Percentiles rank a stretch among this genome's conserved stretches.
phyloP scores from a whole-genome alignment of 1,140 invertebrate species.

The Sesamia nonagrioides region DNA sequence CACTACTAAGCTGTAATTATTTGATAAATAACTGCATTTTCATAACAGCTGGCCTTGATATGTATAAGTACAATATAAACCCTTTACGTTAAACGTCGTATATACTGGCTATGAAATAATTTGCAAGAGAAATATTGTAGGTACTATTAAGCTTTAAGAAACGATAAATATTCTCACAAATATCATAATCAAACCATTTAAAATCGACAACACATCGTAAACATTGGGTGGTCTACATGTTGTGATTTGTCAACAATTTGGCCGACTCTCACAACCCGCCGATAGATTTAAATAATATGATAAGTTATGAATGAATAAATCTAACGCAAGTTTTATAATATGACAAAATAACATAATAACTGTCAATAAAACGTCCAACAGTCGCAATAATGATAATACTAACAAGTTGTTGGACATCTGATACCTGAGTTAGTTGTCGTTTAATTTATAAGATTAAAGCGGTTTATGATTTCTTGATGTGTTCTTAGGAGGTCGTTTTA shows the following conservation, averaged over 20 bases:
- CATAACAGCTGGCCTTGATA: too few relatives aligned
- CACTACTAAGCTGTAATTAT: too few relatives aligned
- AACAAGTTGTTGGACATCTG: slow-evolving; percentile 73
- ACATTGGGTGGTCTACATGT: slow-evolving; percentile 26
- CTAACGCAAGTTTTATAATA: slow-evolving; percentile 34
- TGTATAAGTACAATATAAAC: too few relatives aligned
- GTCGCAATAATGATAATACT: slow-evolving; percentile 68
- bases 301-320: slow-evolving; percentile 48
- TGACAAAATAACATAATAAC: slow-evolving; percentile 65
- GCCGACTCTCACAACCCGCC: slow-evolving; percentile 9
- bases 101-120: not conserved
- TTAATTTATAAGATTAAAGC: slow-evolving; percentile 41
- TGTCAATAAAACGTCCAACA: slow-evolving; percentile 68
- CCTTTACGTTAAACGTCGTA: not conserved
- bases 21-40: too few relatives aligned
- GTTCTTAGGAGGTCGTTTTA: not conserved
- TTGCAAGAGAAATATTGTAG: not conserved
- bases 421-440: slow-evolving; percentile 59
- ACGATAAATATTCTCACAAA: not conserved
- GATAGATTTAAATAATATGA: slow-evolving; percentile 38
- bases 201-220: slow-evolving; percentile 30
- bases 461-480: not conserved
- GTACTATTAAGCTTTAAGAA: not conserved
- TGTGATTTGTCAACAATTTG: slow-evolving; percentile 30
- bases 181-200: slow-evolving; percentile 8